Conservation (phyloP, 2,888 invertebrate species). For the Altica lythri region DNA sequence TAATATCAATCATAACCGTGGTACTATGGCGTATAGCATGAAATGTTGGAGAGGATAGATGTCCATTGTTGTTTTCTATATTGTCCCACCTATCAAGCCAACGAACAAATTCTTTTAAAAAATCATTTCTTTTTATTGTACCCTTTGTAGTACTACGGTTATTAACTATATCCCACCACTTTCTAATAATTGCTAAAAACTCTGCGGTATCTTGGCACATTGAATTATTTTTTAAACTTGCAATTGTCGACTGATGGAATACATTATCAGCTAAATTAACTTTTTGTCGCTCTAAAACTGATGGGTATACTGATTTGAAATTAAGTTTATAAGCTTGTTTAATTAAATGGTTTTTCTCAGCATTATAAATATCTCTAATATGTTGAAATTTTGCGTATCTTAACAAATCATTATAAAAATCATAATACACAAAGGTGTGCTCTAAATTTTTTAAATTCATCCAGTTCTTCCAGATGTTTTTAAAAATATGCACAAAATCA, state of each 20-base stretch:
- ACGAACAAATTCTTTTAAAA: too few species aligned
- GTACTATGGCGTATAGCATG: too few species aligned
- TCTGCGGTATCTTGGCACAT: too few species aligned
- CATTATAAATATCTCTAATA: constrained; percentile 2
- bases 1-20: too few species aligned
- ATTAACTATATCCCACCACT: constrained; percentile 7
- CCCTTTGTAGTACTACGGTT: background rate
- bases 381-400: too few species aligned
- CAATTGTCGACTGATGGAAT: background rate
- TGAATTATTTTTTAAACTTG: background rate
- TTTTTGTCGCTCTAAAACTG: background rate
- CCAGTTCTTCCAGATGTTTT: background rate
- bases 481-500: background rate
- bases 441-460: background rate
- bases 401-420: background rate
- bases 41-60: too few species aligned
- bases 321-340: constrained; percentile 6
- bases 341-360: background rate
- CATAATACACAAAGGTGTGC: constrained; percentile 3
- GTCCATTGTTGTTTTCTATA: too few species aligned
- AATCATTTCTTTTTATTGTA: constrained; percentile 3
- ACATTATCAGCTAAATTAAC: constrained; percentile 6
- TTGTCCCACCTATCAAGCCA: constrained; percentile 10
- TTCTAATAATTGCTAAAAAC: too few species aligned
- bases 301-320: background rate